These are phyloP conservation scores for Drosophila parabipectinata DNA, from an alignment of 1,140 invertebrate genomes.

Conservation along the genomic window DNA sequence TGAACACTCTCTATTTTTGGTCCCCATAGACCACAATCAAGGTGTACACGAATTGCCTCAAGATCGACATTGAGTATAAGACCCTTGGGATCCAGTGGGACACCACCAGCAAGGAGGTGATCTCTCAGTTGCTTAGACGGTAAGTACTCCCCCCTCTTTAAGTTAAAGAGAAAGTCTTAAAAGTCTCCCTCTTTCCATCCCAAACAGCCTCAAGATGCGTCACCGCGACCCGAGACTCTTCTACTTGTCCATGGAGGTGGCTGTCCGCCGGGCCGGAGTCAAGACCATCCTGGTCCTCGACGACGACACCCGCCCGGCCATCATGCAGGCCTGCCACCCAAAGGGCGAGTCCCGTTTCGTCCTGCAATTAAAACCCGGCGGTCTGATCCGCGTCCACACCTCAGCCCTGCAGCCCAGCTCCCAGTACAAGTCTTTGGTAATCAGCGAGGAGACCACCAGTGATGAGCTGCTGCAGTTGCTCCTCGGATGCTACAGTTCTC, in stretches of 20 bases:
- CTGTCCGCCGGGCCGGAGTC: constrained; percentile 91
- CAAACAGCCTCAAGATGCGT: constrained; percentile 88
- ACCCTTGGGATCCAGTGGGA: constrained; percentile 93
- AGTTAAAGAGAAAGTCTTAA: too few species aligned
- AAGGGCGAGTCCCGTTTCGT: constrained; percentile 95
- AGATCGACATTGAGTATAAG: constrained; percentile 97
- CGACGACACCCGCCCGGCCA: constrained; percentile 94
- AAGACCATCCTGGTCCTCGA: constrained; percentile 93
- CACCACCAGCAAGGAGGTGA: constrained; percentile 93
- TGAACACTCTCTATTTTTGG: not conserved
- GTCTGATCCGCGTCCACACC: constrained; percentile 95
- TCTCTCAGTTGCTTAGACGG: constrained; percentile 92
- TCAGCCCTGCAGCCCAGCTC: constrained; percentile 95
- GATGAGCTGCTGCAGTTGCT: constrained; percentile 94
- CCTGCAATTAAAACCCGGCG: constrained; percentile 92
- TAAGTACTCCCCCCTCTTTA: constrained; percentile 73
- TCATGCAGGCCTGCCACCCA: constrained; percentile 95
- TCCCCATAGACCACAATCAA: constrained; percentile 92
- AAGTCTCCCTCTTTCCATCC: not conserved
- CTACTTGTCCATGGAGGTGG: constrained; percentile 96
- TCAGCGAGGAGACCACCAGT: constrained; percentile 94
- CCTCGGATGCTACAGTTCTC: constrained; percentile 93
- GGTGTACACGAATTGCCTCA: constrained; percentile 93
- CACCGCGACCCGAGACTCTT: constrained; percentile 96
- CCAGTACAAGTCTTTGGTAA: constrained; percentile 95